These are phyloP conservation scores for Bombus terrestris DNA, from an alignment of 1,140 invertebrate species.

Conservation along the genomic window DNA sequence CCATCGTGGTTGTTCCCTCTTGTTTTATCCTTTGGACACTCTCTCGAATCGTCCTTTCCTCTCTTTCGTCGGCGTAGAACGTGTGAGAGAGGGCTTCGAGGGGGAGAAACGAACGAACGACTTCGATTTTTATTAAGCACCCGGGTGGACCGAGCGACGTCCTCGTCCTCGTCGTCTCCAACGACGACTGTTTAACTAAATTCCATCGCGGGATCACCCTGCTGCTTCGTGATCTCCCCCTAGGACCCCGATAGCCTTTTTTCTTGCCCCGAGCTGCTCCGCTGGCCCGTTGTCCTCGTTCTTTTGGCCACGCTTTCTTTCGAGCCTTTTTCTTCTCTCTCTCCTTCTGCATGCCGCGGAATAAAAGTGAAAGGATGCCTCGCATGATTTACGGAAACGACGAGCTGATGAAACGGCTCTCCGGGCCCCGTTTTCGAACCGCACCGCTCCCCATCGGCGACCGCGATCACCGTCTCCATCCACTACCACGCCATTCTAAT, in stretches of 20 bases:
- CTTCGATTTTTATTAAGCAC: slow-evolving; percentile 72
- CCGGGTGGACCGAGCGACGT: slow-evolving; percentile 62
- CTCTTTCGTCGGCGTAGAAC: slow-evolving; percentile 50
- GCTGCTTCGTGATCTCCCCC: slow-evolving; percentile 49
- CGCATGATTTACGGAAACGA: slow-evolving; percentile 50
- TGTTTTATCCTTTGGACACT: not conserved
- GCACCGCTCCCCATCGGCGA: not conserved
- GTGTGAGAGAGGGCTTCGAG: slow-evolving; percentile 47
- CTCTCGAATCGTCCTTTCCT: not conserved
- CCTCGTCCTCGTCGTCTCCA: slow-evolving; percentile 46
- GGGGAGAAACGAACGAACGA: slow-evolving; percentile 50
- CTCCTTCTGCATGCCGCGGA: slow-evolving; percentile 3
- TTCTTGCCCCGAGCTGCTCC: slow-evolving; percentile 14
- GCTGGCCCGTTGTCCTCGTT: slow-evolving; percentile 6
- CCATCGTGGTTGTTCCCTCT: not conserved
- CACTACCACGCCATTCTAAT: not conserved
- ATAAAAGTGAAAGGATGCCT: slow-evolving; percentile 42
- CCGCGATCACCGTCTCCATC: not conserved
- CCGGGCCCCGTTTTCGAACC: not conserved
- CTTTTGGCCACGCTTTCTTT: slow-evolving; percentile 19
- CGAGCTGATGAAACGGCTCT: slow-evolving; percentile 28
- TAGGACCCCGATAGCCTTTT: slow-evolving; percentile 27
- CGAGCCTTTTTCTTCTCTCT: not conserved
- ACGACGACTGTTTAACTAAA: slow-evolving; percentile 72
- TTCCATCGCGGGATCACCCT: slow-evolving; percentile 69